Conservation (phyloP, 1,140 invertebrate species). For the Asobara japonica region DNA sequence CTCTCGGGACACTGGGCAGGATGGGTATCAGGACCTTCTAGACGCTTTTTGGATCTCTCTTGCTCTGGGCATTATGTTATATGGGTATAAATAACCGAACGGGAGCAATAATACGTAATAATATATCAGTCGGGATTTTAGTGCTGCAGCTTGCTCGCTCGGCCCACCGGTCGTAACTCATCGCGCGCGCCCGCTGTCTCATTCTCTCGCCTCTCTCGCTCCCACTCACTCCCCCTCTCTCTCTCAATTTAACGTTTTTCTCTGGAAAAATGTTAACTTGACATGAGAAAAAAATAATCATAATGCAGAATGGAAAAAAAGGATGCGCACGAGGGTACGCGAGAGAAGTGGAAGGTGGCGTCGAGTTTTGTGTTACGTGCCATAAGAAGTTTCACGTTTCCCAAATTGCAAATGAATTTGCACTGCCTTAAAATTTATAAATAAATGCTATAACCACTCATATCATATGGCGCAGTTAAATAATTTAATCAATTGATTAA, state of each 20-base stretch:
- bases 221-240: background rate
- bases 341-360: no score
- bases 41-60: slow-evolving; percentile 45
- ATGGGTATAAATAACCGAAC: slow-evolving; percentile 68
- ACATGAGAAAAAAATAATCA: no score
- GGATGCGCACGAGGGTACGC: no score
- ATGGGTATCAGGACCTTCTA: slow-evolving; percentile 35
- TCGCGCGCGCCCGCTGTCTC: slow-evolving; percentile 54
- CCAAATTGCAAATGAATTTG: no score
- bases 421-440: no score
- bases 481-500: slow-evolving; percentile 2
- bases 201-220: background rate
- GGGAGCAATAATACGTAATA: slow-evolving; percentile 69
- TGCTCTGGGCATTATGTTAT: slow-evolving; percentile 65
- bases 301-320: no score
- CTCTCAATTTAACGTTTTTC: no score
- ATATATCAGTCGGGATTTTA: slow-evolving; percentile 69
- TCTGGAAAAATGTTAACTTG: no score
- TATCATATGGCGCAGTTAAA: background rate
- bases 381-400: no score
- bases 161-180: slow-evolving; percentile 67
- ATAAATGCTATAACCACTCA: background rate
- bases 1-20: slow-evolving; percentile 49
- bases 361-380: no score
- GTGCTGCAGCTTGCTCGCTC: slow-evolving; percentile 60